Evolutionary conservation across 2,888 invertebrate genomes (phyloP), one percentile per base, ranked within the genome.

Genomic region (Mechanitis mazaeus): DNA sequence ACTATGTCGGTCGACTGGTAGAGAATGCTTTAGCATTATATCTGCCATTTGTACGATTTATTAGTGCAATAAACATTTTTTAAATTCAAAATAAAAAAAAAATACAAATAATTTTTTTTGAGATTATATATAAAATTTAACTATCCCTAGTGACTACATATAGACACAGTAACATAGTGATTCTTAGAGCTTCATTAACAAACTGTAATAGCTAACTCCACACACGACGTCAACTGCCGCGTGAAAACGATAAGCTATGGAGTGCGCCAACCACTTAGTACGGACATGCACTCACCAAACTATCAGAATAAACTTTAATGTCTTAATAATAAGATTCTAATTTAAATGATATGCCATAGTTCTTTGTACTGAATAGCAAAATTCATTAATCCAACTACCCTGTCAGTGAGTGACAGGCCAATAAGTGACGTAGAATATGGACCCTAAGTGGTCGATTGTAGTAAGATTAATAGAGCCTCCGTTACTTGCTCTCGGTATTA

Each of bases 401-500:
- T 68, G 75, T 72, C 75, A 73, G 60, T 61, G 71, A 70, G 68
- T 75, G 76, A 75, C 76, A 74, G 74, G 68, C 68, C 74, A 72
- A 74, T 75, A 73, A 71, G 69, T 72, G 71, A 69, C 72, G 72
- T 69, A 68, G 62, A 63, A 60, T 66, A 70, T 66, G 63, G 67
- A 64, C 68, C 68, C 68, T 72, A 73, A 73, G 72, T 71, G 72
- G 69, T 59, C 67, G 69, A 72, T 69, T 71, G 73, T 70, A 63
- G 65, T 59, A 65, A 74, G 73, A 74, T 73, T 74, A 72, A 74
- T 74, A 70, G 70, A 64, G 61, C 50, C 38, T 63, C 72, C 66
- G 72, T 72, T 73, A 70, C 57, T 64, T 54, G 59, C 53, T 42
- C 50, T 57, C 56, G 61, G 57, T 59, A 60, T 62, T 64, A 62